Percentiles rank a stretch among this genome's conserved stretches.
These are phyloP conservation scores for Drosophila niveifrons DNA, from an alignment of 2,888 invertebrate species.

Conservation along the genomic window DNA sequence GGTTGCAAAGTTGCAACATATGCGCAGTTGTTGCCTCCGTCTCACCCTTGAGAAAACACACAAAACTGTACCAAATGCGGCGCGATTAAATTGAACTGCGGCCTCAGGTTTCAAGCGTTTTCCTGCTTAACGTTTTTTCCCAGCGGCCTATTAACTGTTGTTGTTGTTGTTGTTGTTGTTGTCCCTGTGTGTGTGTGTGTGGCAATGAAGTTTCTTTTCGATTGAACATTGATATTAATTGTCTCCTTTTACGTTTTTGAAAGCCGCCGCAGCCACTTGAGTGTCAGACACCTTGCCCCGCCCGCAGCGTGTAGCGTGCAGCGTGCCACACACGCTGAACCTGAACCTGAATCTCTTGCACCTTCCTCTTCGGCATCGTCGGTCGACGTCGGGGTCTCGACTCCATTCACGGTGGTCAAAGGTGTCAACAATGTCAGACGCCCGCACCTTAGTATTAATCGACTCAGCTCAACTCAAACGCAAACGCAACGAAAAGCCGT, in stretches of 20 bases:
- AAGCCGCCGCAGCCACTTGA: constrained; percentile 32
- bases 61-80: constrained; percentile 24
- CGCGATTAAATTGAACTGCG: constrained; percentile 18
- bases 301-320: constrained; percentile 40
- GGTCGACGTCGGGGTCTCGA: constrained; percentile 15
- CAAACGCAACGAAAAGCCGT: constrained; percentile 19
- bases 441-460: constrained; percentile 39
- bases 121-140: constrained; percentile 55
- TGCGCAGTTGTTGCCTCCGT: constrained; percentile 21
- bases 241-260: constrained; percentile 63
- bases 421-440: constrained; percentile 42
- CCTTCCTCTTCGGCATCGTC: not conserved
- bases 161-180: constrained; percentile 2
- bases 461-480: constrained; percentile 1
- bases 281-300: constrained; percentile 21
- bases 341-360: constrained; percentile 5
- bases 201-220: constrained; percentile 51
- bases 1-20: constrained; percentile 25
- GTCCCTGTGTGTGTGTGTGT: constrained; percentile 46
- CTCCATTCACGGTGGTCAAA: constrained; percentile 40
- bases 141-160: constrained; percentile 30
- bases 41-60: constrained; percentile 6
- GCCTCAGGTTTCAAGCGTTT: constrained; percentile 61
- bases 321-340: constrained; percentile 47
- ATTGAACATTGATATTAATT: constrained; percentile 65